Evolutionary conservation across 2,888 invertebrate genomes (phyloP).

Genomic region (Cryptus viduatorius): DNA sequence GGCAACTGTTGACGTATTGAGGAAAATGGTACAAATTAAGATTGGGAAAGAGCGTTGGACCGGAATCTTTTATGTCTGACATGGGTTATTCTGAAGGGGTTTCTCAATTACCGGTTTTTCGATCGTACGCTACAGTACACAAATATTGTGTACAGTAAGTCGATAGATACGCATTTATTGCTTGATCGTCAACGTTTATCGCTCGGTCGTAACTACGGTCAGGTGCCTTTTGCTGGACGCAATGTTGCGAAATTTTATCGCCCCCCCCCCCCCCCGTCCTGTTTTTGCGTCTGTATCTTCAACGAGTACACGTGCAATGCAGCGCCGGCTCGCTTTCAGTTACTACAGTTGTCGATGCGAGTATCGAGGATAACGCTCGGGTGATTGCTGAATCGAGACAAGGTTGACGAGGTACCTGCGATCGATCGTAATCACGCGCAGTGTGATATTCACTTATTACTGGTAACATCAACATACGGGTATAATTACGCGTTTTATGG

Average conservation of each 20-base stretch:
- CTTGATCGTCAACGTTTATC: slow-evolving; percentile 9
- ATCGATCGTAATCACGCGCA: slow-evolving; percentile 35
- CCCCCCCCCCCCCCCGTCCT: neutral
- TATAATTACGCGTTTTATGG: neutral
- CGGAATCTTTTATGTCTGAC: slow-evolving; percentile 30
- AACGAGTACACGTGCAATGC: slow-evolving; percentile 16
- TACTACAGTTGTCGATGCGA: slow-evolving; percentile 1
- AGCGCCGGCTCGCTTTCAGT: neutral
- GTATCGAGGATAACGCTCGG: slow-evolving; percentile 48
- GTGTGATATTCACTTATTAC: neutral
- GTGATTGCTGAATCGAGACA: slow-evolving; percentile 63
- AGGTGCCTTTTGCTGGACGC: neutral
- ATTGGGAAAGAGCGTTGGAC: slow-evolving; percentile 52
- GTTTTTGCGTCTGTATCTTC: slow-evolving; percentile 29
- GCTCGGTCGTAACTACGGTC: neutral
- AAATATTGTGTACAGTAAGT: neutral
- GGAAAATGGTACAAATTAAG: neutral
- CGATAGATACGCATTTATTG: slow-evolving; percentile 25
- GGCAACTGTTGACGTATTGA: neutral
- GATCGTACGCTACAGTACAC: slow-evolving; percentile 19
- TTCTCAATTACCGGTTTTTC: slow-evolving; percentile 65
- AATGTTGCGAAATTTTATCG: slow-evolving; percentile 43
- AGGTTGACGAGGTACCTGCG: slow-evolving; percentile 63
- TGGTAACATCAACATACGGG: neutral
- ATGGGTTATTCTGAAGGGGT: slow-evolving; percentile 33